Percentiles rank a stretch among this genome's conserved stretches.
These are phyloP conservation scores for Microtus pennsylvanicus DNA, from an alignment of 2,113 vertebrate genomes.

Conservation along the genomic window DNA sequence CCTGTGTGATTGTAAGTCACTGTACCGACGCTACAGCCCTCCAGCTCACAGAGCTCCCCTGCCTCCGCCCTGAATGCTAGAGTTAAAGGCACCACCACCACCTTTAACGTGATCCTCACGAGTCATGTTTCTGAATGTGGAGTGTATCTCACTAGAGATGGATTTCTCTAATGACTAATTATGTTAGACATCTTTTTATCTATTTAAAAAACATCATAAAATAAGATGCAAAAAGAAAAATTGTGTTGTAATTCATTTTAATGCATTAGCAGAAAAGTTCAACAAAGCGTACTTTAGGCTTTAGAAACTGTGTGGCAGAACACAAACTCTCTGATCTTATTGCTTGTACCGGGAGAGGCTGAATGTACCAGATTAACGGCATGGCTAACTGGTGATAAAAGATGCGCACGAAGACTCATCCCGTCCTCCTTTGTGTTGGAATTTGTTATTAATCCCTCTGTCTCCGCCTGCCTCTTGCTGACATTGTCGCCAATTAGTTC, in stretches of 20 bases:
- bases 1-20: not conserved
- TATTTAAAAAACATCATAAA: no score
- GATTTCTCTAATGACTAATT: not conserved
- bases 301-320: not conserved
- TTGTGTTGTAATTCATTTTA: not conserved
- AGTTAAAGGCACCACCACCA: no score
- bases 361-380: accelerated
- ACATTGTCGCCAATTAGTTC: not conserved
- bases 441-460: not conserved
- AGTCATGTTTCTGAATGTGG: not conserved
- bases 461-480: not conserved
- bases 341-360: not conserved
- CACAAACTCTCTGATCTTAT: not conserved
- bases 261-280: not conserved
- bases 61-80: not conserved
- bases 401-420: not conserved
- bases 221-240: not conserved
- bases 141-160: not conserved
- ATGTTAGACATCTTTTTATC: not conserved
- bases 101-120: not conserved
- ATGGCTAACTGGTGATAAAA: not conserved
- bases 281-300: not conserved
- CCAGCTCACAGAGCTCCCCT: not conserved
- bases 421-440: not conserved
- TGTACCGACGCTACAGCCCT: not conserved